Percentiles rank a stretch among this genome's conserved stretches.
phyloP scores from a whole-genome alignment of 1,140 invertebrate species.

The Ooceraea biroi region DNA sequence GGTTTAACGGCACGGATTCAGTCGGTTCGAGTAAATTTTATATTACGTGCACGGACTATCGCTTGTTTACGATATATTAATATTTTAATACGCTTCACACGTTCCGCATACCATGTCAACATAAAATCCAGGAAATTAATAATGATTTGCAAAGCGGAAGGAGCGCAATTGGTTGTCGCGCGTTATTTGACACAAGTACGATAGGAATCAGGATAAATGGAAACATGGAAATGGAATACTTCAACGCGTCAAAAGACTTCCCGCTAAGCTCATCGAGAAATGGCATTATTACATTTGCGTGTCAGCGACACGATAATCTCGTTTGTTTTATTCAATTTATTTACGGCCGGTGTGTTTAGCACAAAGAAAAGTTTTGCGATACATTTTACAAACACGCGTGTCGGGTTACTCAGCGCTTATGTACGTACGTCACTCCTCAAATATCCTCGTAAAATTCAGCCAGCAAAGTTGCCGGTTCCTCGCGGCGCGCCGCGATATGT shows the following conservation, averaged over 20 bases:
- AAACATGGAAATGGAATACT: conserved; percentile 16
- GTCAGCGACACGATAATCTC: conserved; percentile 3
- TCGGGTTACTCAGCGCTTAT: conserved; percentile 40
- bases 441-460: conserved; percentile 83
- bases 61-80: neutral
- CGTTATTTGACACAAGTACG: neutral
- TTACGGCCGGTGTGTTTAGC: neutral
- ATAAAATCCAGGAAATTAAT: conserved; percentile 18
- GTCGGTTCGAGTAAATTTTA: neutral
- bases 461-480: conserved; percentile 69
- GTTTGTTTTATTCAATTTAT: conserved; percentile 39
- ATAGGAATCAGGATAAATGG: neutral
- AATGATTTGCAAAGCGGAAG: conserved; percentile 31
- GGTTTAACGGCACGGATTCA: neutral
- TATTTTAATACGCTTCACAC: neutral
- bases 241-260: conserved; percentile 3
- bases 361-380: conserved; percentile 34
- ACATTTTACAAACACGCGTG: conserved; percentile 44
- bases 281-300: conserved; percentile 22
- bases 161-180: neutral
- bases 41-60: neutral
- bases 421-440: conserved; percentile 63
- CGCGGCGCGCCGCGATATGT: conserved; percentile 18
- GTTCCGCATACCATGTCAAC: neutral
- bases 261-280: neutral